Evolutionary conservation across 2,888 invertebrate species (phyloP).

Genomic region (Charanyca ferruginea): DNA sequence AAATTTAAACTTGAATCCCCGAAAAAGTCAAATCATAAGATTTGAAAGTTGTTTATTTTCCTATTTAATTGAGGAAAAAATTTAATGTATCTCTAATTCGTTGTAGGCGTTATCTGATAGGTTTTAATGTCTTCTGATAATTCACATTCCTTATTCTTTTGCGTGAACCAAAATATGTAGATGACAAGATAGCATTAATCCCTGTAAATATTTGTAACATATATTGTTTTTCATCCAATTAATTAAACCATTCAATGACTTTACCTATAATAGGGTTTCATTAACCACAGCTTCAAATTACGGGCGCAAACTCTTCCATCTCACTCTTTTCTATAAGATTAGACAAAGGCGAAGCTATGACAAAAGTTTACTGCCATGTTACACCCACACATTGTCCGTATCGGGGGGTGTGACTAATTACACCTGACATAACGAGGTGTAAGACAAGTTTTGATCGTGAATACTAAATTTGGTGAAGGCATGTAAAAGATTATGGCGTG

Average conservation of each 20-base stretch:
- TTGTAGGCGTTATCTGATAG: conserved; percentile 34
- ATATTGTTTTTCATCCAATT: conserved; percentile 14
- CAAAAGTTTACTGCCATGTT: conserved; percentile 46
- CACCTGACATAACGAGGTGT: conserved; percentile 66
- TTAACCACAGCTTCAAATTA: conserved; percentile 61
- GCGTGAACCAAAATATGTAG: not conserved
- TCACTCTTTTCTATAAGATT: conserved; percentile 50
- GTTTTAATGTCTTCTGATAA: conserved; percentile 25
- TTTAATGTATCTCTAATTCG: conserved; percentile 20
- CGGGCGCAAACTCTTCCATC: conserved; percentile 69
- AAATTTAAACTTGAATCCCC: no score
- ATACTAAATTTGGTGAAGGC: conserved; percentile 51
- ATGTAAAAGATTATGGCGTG: conserved; percentile 42
- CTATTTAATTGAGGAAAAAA: conserved; percentile 23
- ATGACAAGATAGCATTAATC: not conserved
- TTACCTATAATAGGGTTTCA: conserved; percentile 68
- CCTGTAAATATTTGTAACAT: not conserved
- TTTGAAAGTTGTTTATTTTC: conserved; percentile 2
- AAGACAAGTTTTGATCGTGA: conserved; percentile 42
- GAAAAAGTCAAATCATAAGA: no score
- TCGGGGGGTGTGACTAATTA: conserved; percentile 73
- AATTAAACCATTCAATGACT: conserved; percentile 43
- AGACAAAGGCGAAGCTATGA: conserved; percentile 58
- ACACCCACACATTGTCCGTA: conserved; percentile 67
- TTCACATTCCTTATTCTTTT: not conserved